These are phyloP conservation scores for Ormia ochracea DNA, from an alignment of 2,888 invertebrate genomes.

Conservation along the genomic window DNA sequence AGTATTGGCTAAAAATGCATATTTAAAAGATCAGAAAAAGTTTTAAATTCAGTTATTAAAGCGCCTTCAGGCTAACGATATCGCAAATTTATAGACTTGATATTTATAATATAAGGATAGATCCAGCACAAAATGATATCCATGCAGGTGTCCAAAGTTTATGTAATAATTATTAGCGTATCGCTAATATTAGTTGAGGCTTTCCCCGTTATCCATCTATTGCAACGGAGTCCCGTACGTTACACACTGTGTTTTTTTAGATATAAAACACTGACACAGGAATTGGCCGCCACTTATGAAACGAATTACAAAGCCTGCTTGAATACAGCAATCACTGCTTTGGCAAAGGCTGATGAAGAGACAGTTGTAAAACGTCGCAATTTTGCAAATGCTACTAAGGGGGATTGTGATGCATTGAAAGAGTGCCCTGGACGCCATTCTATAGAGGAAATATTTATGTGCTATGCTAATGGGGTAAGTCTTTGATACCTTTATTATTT, in stretches of 20 bases:
- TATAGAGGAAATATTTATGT: neutral
- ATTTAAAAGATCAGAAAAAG: neutral
- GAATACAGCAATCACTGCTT: neutral
- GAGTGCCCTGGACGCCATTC: neutral
- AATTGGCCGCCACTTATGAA: neutral
- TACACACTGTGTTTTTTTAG: neutral
- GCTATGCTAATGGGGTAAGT: neutral
- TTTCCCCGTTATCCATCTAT: neutral
- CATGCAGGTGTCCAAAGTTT: neutral
- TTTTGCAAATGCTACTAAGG: neutral
- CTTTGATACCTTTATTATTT: too few relatives aligned
- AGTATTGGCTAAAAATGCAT: neutral
- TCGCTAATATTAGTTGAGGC: neutral
- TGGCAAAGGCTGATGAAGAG: neutral
- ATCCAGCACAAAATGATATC: neutral
- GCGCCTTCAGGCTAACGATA: neutral
- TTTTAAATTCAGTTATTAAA: neutral
- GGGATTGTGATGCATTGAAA: neutral
- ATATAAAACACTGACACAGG: neutral
- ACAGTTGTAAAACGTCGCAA: neutral
- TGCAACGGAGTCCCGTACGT: neutral
- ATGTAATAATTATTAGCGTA: neutral
- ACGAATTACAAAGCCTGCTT: neutral
- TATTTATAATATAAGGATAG: too few relatives aligned
- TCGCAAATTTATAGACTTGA: neutral